Evolutionary conservation across 2,888 invertebrate genomes (phyloP), one percentile per base, ranked within the genome.

Genomic region (Ceratothoa steindachneri): DNA sequence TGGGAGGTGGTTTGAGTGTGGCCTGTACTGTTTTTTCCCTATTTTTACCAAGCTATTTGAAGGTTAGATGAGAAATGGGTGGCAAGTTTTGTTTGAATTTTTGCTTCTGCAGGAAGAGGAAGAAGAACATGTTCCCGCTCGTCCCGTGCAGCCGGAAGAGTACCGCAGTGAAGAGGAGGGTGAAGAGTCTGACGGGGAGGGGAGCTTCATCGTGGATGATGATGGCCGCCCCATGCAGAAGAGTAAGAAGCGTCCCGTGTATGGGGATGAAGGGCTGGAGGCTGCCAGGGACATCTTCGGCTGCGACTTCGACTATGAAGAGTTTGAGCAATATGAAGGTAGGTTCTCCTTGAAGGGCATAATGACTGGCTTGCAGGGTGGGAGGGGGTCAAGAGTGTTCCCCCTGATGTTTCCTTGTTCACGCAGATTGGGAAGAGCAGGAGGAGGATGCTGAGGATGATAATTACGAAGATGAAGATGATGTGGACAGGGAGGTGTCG

Each of bases 241-340:
- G 80, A 90, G 90, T 73, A 80, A 80, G 41, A 92, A 90, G 82
- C 87, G 91, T 19, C 70, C 74, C 2, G 15, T 73, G 66, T 79
- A 67, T 67, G 73, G 66, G 27, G 81, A 82, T 30, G 83, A 93
- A 90, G 12, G 93, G 93, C 86, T 97, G 22, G 97, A 97, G 89
- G 95, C 98, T 85, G 99, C 98, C 71, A 97, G 97, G 85, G 98
- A 99, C 83, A 96, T 98, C 81, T 99, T 99, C 84, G 99, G 98
- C 30, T 96, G 97, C n/a, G 98, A 98, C 84, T 97, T 98, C 85
- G 97, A 95, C 83, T 95, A 92, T 83, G 93, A 93, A 75, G 94
- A 95, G 81, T 93, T 95, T 84, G 90, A 90, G 71, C 93, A 93
- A 82, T 93, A 92, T 82, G 93, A 90, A 70, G 76, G 79, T 74